Conservation (phyloP, 2,797 vertebrate species). For the Hypotaenidia philippensis region DNA sequence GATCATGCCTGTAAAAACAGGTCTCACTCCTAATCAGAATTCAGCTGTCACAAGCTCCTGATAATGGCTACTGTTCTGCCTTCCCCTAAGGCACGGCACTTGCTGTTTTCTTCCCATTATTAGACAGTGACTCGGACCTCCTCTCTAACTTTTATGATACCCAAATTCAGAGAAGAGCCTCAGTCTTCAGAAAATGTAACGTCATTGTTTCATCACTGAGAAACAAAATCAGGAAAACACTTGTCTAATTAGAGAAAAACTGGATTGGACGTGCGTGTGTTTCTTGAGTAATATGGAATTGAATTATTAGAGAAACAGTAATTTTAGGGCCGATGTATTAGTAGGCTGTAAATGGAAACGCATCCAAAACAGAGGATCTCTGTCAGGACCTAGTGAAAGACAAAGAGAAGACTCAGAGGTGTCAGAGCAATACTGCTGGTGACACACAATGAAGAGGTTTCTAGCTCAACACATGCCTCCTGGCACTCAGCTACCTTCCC, state of each 20-base stretch:
- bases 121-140: not conserved
- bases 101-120: not conserved
- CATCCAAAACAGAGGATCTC: not conserved
- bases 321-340: not conserved
- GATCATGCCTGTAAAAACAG: not conserved
- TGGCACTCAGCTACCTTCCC: not conserved
- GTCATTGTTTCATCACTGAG: not conserved
- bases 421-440: not conserved
- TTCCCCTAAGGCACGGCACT: not conserved
- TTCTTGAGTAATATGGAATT: not conserved
- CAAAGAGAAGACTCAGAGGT: not conserved
- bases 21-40: not conserved
- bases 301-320: not conserved
- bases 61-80: not conserved
- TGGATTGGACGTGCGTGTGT: too few relatives aligned
- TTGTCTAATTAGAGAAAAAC: not conserved
- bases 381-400: not conserved
- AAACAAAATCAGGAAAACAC: not conserved
- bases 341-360: not conserved
- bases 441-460: accelerated
- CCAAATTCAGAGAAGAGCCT: not conserved
- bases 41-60: not conserved
- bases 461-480: not conserved
- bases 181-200: not conserved
- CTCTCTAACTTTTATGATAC: not conserved